Base-by-base conservation (phyloP, 2,113 vertebrate genomes). In the Puma concolor region DNA sequence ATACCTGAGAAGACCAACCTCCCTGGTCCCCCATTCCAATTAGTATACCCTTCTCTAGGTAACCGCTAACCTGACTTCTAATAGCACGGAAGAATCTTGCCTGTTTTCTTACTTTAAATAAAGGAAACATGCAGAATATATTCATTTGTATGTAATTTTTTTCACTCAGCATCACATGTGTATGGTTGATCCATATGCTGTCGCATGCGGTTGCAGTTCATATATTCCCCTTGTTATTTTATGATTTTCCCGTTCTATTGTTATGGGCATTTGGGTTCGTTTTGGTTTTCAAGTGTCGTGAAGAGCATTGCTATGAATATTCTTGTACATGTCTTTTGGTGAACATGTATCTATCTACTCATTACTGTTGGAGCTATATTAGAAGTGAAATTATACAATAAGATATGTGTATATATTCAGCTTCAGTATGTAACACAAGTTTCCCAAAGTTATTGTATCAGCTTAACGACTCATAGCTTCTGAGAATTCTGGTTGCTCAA, bases 41-140 rank as follows among this genome's bases (percentile, higher is more conserved):
- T 76, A 33, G 33, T 8, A 6, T 5, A 38, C 21, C 36, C 57
- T 82, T 74, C 38, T 92, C 41, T 54, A 50, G 44, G 72, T 12
- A 44, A 15, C 7, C 2, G 17, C 63, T 19, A 72, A 27, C 25
- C 71, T 48, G 33, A 66, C 25, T 72, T 71, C 93, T 74, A 38
- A 48, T 0, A n/a, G 0, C n/a, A 27, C 5, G 36, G 66, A n/a
- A 41, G 31, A 64, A 13, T 14, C 63, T 4, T 50, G 25, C 71
- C 66, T 77, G 6, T 57, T 89, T 92, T 80, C 91, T 69, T 86
- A 63, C 50, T 92, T 82, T 90, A 80, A 81, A 29, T 72, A 94
- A 88, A 69, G 31, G 63, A 89, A 93, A 89, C 5, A 7, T n/a
- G 16, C 4, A 94, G 21, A 88, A 33, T 23, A 63, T 29, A 52